Percentiles rank a stretch among this genome's conserved stretches.
phyloP scores from a whole-genome alignment of 2,797 vertebrate genomes.

The Chelidonichthys spinosus region DNA sequence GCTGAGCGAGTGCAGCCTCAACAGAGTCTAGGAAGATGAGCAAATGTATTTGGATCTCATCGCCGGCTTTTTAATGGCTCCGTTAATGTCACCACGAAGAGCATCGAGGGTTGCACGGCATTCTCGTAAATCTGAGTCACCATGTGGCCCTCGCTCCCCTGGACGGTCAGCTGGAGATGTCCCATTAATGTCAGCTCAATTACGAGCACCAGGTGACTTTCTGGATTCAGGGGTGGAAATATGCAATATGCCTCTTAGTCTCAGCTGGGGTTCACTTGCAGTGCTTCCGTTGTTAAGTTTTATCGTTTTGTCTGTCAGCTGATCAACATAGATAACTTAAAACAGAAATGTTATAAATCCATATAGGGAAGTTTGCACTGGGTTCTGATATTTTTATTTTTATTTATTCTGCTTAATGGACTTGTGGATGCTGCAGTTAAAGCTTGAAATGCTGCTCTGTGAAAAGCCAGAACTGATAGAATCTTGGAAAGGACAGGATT shows the following conservation, averaged over 20 bases:
- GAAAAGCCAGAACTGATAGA: not conserved
- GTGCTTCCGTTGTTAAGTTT: accelerated
- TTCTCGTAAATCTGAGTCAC: slow-evolving; percentile 74
- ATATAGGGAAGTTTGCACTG: not conserved
- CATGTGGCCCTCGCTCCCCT: slow-evolving; percentile 10
- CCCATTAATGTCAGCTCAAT: slow-evolving; percentile 12
- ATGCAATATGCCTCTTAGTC: not conserved
- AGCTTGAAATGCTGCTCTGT: slow-evolving; percentile 1
- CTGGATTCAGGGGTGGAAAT: slow-evolving; percentile 19
- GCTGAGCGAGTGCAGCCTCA: slow-evolving; percentile 30
- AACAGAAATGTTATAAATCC: too few relatives aligned
- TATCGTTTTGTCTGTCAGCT: not conserved
- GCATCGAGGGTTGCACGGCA: not conserved
- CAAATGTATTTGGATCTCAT: slow-evolving; percentile 51
- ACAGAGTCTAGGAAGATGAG: slow-evolving; percentile 15
- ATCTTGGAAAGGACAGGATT: not conserved
- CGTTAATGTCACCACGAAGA: slow-evolving; percentile 43
- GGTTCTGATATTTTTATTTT: slow-evolving; percentile 12
- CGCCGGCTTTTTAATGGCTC: slow-evolving; percentile 43
- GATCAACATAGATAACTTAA: not conserved
- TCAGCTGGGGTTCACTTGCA: not conserved
- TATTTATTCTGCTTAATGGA: not conserved
- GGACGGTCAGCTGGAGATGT: slow-evolving; percentile 5
- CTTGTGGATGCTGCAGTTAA: not conserved
- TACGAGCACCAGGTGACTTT: not conserved